Percentiles rank a stretch among this genome's conserved stretches.
These are phyloP conservation scores for Austrofundulus limnaeus DNA, from an alignment of 2,113 vertebrate genomes.

Conservation along the genomic window DNA sequence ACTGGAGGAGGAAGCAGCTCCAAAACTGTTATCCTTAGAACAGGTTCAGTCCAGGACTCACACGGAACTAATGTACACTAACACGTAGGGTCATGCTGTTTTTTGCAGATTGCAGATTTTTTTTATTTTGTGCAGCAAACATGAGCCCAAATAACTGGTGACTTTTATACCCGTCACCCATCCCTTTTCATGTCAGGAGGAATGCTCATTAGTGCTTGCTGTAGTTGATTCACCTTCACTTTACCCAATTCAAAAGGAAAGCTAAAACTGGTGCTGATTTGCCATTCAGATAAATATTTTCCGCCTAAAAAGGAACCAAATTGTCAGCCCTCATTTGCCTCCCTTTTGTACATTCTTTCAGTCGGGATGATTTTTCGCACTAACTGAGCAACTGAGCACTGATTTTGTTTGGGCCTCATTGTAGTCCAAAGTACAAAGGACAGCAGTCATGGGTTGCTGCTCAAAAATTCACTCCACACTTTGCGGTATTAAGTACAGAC, in stretches of 20 bases:
- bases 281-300: too few species aligned
- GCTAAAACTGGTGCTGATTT: too few species aligned
- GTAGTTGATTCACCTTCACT: too few species aligned
- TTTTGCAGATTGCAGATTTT: constrained; percentile 19
- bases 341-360: background rate
- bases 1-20: constrained; percentile 36
- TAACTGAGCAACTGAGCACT: background rate
- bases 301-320: background rate
- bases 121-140: background rate
- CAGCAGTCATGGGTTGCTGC: background rate
- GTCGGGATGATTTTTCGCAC: background rate
- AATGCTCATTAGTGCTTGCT: too few species aligned
- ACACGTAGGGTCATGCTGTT: constrained; percentile 10
- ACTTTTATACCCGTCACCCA: background rate
- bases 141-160: too few species aligned
- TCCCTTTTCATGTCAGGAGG: background rate
- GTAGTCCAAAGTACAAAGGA: constrained; percentile 2
- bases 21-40: constrained; percentile 64
- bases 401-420: constrained; percentile 21
- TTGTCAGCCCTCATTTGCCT: background rate
- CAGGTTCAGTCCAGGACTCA: constrained; percentile 66
- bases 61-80: constrained; percentile 44
- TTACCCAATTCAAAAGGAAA: too few species aligned
- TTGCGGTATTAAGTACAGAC: background rate
- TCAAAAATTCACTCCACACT: background rate